phyloP scores from a whole-genome alignment of 2,797 vertebrate species.

The Poecilia velifera region DNA sequence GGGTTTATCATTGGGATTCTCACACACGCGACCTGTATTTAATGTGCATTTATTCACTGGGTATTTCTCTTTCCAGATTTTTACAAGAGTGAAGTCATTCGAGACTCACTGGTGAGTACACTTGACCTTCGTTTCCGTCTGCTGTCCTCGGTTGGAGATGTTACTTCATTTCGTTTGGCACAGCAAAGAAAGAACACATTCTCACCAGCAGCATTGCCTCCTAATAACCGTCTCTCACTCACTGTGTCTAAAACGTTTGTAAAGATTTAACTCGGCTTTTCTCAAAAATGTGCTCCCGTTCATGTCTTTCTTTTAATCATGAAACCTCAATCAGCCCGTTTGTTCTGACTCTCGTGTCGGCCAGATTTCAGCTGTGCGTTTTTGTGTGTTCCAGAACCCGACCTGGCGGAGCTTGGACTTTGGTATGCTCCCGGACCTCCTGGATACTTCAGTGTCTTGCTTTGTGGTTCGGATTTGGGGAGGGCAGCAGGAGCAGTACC shows the following conservation, averaged over 20 bases:
- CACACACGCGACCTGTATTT: constrained; percentile 6
- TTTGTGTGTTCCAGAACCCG: constrained; percentile 85
- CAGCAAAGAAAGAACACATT: background rate
- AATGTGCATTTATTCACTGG: background rate
- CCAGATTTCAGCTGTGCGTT: constrained; percentile 11
- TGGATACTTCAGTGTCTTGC: constrained; percentile 95
- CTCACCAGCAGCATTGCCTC: background rate
- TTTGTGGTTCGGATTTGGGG: constrained; percentile 98
- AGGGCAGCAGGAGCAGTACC: constrained; percentile 88
- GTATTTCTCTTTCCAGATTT: constrained; percentile 83
- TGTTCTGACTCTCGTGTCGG: background rate
- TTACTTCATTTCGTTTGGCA: background rate
- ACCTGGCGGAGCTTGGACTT: constrained; percentile 98
- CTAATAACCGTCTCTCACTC: background rate
- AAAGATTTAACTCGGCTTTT: too few species aligned
- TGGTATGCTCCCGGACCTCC: constrained; percentile 91
- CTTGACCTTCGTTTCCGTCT: constrained; percentile 2
- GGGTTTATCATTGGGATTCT: background rate
- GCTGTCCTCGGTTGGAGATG: background rate
- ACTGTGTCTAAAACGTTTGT: background rate
- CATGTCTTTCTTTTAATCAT: background rate
- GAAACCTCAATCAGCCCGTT: background rate
- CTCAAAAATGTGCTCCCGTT: too few species aligned
- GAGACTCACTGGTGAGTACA: constrained; percentile 96
- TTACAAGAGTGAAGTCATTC: constrained; percentile 97